Percentiles rank a stretch among this genome's conserved stretches.
Evolutionary conservation across 92 coral and sea anemone species (phyloP).

Genomic region (Bergia sp.): DNA sequence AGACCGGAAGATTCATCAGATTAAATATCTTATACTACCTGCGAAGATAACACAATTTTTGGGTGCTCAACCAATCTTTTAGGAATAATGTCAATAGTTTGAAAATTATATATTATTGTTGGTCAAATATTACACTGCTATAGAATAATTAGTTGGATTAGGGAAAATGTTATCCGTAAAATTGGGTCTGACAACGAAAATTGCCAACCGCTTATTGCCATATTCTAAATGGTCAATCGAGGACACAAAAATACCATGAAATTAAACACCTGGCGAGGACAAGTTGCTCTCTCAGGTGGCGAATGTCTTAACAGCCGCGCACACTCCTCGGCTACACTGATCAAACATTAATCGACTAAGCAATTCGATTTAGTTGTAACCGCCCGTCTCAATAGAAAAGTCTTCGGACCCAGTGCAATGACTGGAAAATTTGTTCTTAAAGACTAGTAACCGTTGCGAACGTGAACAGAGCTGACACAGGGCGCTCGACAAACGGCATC

Average conservation of each 20-base stretch:
- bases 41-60: no score
- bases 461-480: neutral
- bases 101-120: no score
- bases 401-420: slow-evolving; percentile 17
- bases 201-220: neutral
- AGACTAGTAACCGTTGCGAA: slow-evolving; percentile 28
- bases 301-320: neutral
- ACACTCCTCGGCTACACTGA: neutral
- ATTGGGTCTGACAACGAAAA: neutral
- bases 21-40: no score
- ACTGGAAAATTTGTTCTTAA: slow-evolving; percentile 37
- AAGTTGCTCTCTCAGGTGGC: slow-evolving; percentile 33
- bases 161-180: no score
- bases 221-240: neutral
- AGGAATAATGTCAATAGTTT: no score
- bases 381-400: slow-evolving; percentile 27
- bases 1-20: no score
- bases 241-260: neutral
- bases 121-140: no score
- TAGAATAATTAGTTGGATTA: no score
- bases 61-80: no score
- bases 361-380: slow-evolving; percentile 12
- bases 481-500: neutral
- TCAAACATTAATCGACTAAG: slow-evolving; percentile 41
- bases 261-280: slow-evolving; percentile 20